Percentiles rank a stretch among this genome's conserved stretches.
These are phyloP conservation scores for Troides oblongomaculatus DNA, from an alignment of 2,888 invertebrate species.

Conservation along the genomic window DNA sequence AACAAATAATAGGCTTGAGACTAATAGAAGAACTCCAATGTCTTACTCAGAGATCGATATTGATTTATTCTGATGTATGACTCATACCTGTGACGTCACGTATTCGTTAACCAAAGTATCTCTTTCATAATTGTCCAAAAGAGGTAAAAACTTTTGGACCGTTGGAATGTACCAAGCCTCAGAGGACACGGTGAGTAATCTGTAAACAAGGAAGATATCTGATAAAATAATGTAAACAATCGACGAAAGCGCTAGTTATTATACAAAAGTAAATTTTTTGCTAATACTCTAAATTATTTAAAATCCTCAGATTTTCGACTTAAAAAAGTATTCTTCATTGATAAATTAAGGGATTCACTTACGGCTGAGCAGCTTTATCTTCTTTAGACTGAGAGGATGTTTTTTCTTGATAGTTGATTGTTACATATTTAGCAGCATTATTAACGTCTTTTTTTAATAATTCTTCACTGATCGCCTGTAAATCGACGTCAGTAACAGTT, in stretches of 20 bases:
- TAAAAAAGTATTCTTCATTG: neutral
- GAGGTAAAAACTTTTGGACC: slow-evolving; percentile 84
- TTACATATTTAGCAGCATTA: slow-evolving; percentile 85
- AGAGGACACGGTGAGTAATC: slow-evolving; percentile 83
- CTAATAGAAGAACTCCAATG: neutral
- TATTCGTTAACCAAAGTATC: slow-evolving; percentile 87
- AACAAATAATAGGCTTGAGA: neutral
- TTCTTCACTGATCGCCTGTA: slow-evolving; percentile 85
- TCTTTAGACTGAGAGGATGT: slow-evolving; percentile 84
- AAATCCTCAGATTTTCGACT: neutral
- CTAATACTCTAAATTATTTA: neutral
- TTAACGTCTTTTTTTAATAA: slow-evolving; percentile 86
- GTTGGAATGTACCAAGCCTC: slow-evolving; percentile 85
- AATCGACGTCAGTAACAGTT: slow-evolving; percentile 79
- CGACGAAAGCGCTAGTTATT: slow-evolving; percentile 6
- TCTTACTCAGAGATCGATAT: neutral
- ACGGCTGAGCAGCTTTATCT: slow-evolving; percentile 89
- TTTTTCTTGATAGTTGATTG: slow-evolving; percentile 86
- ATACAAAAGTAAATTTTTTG: neutral
- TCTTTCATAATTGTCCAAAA: slow-evolving; percentile 93
- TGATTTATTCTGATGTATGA: neutral
- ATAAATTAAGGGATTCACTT: slow-evolving; percentile 55
- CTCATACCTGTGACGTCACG: slow-evolving; percentile 81
- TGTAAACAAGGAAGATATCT: slow-evolving; percentile 53
- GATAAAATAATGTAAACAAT: slow-evolving; percentile 29